Evolutionary conservation across 2,797 vertebrate genomes (phyloP).

Genomic region (Neosilurus hyrtlii): DNA sequence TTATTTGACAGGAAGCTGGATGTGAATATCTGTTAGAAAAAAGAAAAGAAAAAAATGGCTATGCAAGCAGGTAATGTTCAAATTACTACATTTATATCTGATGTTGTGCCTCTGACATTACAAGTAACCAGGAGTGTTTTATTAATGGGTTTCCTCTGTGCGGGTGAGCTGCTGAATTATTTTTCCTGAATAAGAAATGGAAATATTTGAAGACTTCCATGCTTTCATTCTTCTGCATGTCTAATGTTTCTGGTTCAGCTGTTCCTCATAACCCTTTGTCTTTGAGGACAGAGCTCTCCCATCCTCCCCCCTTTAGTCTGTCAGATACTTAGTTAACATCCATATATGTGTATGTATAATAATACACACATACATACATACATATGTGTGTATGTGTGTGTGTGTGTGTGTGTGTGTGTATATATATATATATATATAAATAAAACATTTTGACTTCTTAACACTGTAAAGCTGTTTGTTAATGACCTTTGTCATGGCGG

Average conservation of each 20-base stretch:
- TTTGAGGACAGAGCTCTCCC: constrained; percentile 18
- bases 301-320: background rate
- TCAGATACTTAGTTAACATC: constrained; percentile 28
- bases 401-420: no score
- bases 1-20: background rate
- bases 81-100: constrained; percentile 8
- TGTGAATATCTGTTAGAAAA: background rate
- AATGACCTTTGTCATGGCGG: constrained; percentile 25
- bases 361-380: no score
- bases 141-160: constrained; percentile 15
- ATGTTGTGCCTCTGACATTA: background rate
- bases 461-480: constrained; percentile 37
- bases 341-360: no score
- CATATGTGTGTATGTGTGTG: no score
- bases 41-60: background rate
- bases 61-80: background rate
- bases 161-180: background rate
- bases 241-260: constrained; percentile 10
- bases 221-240: background rate
- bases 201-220: background rate
- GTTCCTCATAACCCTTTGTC: constrained; percentile 16
- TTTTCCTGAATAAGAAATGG: constrained; percentile 19
- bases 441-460: constrained; percentile 20
- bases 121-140: constrained; percentile 21
- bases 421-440: no score